Conservation (phyloP, 2,888 invertebrate genomes). For the Merodon equestris region DNA sequence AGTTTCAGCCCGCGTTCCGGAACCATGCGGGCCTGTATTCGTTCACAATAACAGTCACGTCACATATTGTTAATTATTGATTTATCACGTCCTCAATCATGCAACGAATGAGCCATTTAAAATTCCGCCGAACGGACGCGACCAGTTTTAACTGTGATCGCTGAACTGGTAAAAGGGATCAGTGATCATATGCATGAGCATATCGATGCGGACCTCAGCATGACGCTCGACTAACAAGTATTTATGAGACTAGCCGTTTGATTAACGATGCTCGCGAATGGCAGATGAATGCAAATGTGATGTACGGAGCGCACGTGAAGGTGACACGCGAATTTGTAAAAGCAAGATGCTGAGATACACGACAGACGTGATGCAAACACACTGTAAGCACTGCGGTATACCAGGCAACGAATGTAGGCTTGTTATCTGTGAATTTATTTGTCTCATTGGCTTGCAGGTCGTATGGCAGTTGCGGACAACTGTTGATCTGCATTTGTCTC, state of each 20-base stretch:
- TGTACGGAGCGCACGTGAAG: constrained; percentile 59
- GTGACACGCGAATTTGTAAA: constrained; percentile 64
- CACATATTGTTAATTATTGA: constrained; percentile 68
- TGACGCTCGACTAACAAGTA: constrained; percentile 66
- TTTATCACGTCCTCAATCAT: constrained; percentile 68
- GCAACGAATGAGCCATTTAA: constrained; percentile 59
- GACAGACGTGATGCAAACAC: not conserved
- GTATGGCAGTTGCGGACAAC: constrained; percentile 24
- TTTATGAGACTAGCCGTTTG: constrained; percentile 64
- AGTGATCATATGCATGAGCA: constrained; percentile 47
- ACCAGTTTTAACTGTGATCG: constrained; percentile 14
- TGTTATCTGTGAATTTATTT: constrained; percentile 53
- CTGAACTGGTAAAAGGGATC: constrained; percentile 49
- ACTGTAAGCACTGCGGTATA: too few relatives aligned
- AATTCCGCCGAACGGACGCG: constrained; percentile 41
- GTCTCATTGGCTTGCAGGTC: constrained; percentile 34
- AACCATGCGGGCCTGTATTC: constrained; percentile 27
- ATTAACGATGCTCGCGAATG: constrained; percentile 60
- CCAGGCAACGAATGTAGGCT: constrained; percentile 20
- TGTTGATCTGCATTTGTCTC: constrained; percentile 38
- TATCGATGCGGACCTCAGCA: constrained; percentile 50
- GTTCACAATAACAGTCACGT: constrained; percentile 32
- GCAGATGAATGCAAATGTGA: constrained; percentile 66
- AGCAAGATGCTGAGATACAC: constrained; percentile 17
- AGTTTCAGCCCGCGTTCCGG: not conserved